phyloP scores from a whole-genome alignment of 2,888 invertebrate species.

The Hipparchia sbordonii region DNA sequence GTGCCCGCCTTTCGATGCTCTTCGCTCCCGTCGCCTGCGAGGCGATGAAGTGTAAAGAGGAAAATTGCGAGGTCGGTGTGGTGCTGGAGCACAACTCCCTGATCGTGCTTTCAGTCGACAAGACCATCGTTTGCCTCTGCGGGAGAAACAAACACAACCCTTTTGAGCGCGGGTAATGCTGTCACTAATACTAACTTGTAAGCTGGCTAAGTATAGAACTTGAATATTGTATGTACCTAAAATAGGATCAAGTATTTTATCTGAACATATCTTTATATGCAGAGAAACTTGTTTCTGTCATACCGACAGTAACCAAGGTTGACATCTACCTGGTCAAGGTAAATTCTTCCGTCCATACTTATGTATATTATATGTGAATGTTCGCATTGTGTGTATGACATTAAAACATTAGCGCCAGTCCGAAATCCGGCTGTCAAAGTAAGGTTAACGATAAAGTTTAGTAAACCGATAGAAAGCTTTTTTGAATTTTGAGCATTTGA shows the following conservation, averaged over 20 bases:
- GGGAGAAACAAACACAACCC: constrained; percentile 75
- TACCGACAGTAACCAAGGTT: constrained; percentile 65
- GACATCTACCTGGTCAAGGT: constrained; percentile 69
- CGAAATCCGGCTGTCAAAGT: no score
- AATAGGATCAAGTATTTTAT: constrained; percentile 28
- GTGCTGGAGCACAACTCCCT: constrained; percentile 79
- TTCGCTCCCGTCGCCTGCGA: constrained; percentile 80
- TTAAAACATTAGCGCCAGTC: not conserved
- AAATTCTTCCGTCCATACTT: constrained; percentile 49
- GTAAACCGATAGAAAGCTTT: no score
- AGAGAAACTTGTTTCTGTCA: constrained; percentile 59
- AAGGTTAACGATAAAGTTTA: no score
- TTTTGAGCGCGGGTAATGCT: constrained; percentile 79
- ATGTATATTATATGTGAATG: constrained; percentile 38
- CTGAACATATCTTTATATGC: constrained; percentile 30
- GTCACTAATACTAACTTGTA: no score
- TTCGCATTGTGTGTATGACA: constrained; percentile 27
- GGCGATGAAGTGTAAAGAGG: constrained; percentile 84
- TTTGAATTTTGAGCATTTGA: no score
- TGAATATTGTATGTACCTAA: constrained; percentile 1
- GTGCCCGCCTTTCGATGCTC: constrained; percentile 77
- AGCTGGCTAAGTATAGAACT: not conserved
- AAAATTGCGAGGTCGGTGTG: constrained; percentile 82
- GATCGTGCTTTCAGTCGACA: constrained; percentile 79
- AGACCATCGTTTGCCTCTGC: constrained; percentile 81